Evolutionary conservation across 2,113 vertebrate species (phyloP).

Genomic region (Oncorhynchus masou): DNA sequence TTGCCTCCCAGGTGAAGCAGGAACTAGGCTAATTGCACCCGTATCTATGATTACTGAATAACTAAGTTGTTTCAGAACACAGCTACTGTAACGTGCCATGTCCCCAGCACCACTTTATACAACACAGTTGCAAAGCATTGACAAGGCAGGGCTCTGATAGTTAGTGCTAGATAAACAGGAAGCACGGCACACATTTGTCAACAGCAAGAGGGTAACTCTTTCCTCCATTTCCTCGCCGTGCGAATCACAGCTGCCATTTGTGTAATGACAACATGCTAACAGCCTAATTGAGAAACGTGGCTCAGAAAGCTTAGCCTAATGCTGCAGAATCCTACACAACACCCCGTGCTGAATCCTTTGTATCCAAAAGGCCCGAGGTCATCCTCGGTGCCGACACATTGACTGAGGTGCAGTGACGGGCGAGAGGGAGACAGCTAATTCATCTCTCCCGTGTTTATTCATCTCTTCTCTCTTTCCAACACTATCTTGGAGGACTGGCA

Average conservation of each 20-base stretch:
- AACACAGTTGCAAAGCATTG: background rate
- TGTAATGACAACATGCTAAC: background rate
- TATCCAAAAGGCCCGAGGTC: background rate
- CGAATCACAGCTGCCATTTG: background rate
- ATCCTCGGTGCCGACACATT: background rate
- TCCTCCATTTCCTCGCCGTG: too few species aligned
- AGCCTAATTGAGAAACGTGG: background rate
- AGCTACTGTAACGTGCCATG: background rate
- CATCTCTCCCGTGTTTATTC: constrained; percentile 7
- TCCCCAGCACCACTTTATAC: background rate
- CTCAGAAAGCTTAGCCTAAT: background rate
- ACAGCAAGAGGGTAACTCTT: too few species aligned
- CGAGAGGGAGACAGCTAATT: background rate
- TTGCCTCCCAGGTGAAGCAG: too few species aligned
- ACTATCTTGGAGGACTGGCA: constrained; percentile 7
- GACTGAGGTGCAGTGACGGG: background rate
- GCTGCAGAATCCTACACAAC: background rate
- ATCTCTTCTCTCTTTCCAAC: background rate
- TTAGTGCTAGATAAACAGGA: too few species aligned
- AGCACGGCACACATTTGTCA: too few species aligned
- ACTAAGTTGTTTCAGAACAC: background rate
- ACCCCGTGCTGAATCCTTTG: background rate
- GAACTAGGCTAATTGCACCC: too few species aligned
- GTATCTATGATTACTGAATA: background rate
- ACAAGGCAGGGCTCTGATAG: too few species aligned